Evolutionary conservation across 2,888 invertebrate species (phyloP).

Genomic region (Timema cristinae): DNA sequence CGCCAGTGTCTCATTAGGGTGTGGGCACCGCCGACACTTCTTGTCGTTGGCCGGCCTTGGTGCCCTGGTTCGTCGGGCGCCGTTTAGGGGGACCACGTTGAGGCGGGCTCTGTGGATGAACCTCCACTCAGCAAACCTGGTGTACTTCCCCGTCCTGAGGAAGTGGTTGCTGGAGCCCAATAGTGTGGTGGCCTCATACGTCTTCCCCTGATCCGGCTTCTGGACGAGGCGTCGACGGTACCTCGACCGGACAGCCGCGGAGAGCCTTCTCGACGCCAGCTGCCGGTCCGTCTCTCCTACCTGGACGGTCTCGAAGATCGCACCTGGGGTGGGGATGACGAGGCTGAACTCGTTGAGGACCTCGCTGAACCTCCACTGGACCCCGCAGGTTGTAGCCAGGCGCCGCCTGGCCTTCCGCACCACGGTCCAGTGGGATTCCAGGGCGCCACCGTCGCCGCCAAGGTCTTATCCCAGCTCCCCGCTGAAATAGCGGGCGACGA

Average conservation of each 20-base stretch:
- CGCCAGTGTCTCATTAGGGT: conserved; percentile 38
- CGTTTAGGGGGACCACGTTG: conserved; percentile 39
- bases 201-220: conserved; percentile 36
- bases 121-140: conserved; percentile 43
- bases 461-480: too few relatives aligned
- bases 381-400: not conserved
- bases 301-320: too few relatives aligned
- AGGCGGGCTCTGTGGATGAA: conserved; percentile 41
- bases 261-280: too few relatives aligned
- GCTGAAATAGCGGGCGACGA: too few relatives aligned
- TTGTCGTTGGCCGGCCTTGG: not conserved
- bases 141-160: conserved; percentile 34
- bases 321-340: not conserved
- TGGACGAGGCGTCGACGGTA: conserved; percentile 30
- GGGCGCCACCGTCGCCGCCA: conserved; percentile 29
- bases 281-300: too few relatives aligned
- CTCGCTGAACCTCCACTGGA: not conserved
- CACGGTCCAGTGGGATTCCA: conserved; percentile 18
- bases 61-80: conserved; percentile 15
- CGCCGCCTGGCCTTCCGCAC: conserved; percentile 26
- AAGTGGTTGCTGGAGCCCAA: conserved; percentile 36
- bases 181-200: conserved; percentile 28
- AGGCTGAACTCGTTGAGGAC: not conserved
- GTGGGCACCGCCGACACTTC: conserved; percentile 37
- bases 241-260: not conserved